Evolutionary conservation across 2,113 vertebrate species (phyloP), one percentile per base, ranked within the genome.

Genomic region (Neotragus moschatus): DNA sequence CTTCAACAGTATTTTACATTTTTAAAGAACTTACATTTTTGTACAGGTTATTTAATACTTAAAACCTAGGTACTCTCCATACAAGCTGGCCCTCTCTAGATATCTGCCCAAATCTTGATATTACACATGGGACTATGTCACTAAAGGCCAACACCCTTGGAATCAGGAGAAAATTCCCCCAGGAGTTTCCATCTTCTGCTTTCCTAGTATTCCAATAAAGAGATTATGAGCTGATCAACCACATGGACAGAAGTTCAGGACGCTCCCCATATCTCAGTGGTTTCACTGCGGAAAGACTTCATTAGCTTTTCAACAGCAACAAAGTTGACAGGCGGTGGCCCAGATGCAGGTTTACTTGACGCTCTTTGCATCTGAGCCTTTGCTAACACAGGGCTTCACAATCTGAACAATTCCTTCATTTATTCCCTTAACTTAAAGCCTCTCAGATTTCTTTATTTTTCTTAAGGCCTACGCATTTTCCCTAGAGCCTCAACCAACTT

Each of bases 141-240:
- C 84, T 14, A 92, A 95, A 94, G 53, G 55, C 39, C 60, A 89
- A 66, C 5, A 82, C 23, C 33, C 49, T 92, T 70, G 88, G 95
- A 97, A 94, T 94, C 26, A 97, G 84, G 80, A 95, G 84, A 90
- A 97, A 95, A 96, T 55, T 61, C 36, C 80, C 96, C 93, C 45
- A 91, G 85, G 61, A 89, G 7, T 98, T 97, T 94, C 93, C 56
- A 47, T 87, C 85, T 92, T 97, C 92, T 39, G 77, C 75, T 93
- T 97, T 95, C 73, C 58, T 39, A 6, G 36, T 84, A 51, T 88
- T 90, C 28, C 70, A n/a, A 51, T 25, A 39, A 60, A 92, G 61
- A 25, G 30, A 87, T 55, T 82, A 11, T 92, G 81, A 94, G 30
- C 33, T 87, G 49, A 82, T 21, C 49, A 39, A 15, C 14, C 49